Base-by-base conservation (phyloP, 2,113 vertebrate genomes). In the Nothocercus nigrocapillus region DNA sequence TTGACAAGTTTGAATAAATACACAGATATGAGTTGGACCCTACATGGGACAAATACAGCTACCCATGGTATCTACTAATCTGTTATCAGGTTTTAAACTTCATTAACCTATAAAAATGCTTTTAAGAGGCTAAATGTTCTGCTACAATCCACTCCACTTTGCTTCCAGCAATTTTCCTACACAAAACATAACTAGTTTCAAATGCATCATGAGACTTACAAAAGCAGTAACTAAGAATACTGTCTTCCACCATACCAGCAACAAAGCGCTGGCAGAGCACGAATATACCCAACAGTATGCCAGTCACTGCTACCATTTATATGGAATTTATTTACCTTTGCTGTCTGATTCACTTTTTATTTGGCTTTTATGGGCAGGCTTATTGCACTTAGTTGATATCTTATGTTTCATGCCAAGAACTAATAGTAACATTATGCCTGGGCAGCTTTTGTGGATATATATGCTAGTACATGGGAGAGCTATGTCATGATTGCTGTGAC, bases 1-100 rank as follows among this genome's bases (percentile, higher is more conserved):
- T 88, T 51, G 63, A 69, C 59, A 76, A 63, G 20, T 83, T 89
- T 89, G 62, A 96, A 91, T 83, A 95, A 94, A 74, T 79, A 89
- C 70, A 75, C 58, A 24, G 93, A 87, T 64, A 78, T 83, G 42
- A 82, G 22, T 58, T 87, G 66, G n/a, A 56, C 49, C 56, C 27
- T 64, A 89, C 63, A 84, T 78, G 93, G 49, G 75, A 44, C 38
- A 94, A 68, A 80, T 27, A 16, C 4, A 76, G 47, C 42, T 89
- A 90, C 56, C 45, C 34, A 51, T n/a, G 25, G 28, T 61, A 69
- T 25, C 27, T 47, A 80, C 30, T 69, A 59, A 85, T 75, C 84
- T 92, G 53, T 82, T 90, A 80, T 2, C 14, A 62, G 51, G 88
- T 88, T 94, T 90, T 87, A 90, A 85, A 82, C 85, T 93, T 81